Percentiles rank a stretch among this genome's conserved stretches.
Evolutionary conservation across 2,113 vertebrate species (phyloP).

Genomic region (Cryptotis parvus): DNA sequence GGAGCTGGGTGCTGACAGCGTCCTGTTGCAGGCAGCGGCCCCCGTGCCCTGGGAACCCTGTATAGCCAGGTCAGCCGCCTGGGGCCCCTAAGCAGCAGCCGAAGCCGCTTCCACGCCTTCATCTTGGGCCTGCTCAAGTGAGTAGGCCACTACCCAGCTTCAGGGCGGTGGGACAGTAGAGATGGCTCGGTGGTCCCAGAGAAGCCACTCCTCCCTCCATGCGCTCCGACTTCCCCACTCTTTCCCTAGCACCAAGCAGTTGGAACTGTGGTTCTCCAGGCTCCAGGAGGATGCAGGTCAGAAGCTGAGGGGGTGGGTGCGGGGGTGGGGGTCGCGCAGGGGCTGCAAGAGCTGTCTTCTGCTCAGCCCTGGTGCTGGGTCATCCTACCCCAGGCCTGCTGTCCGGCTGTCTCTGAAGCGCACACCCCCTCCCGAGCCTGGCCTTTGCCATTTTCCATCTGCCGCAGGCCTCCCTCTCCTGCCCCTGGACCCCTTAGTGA

Average conservation of each 20-base stretch:
- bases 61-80: slow-evolving; percentile 91
- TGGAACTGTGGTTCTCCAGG: slow-evolving; percentile 95
- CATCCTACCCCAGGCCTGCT: not conserved
- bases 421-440: not conserved
- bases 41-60: slow-evolving; percentile 88
- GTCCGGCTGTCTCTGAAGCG: too few relatives aligned
- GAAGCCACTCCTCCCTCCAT: not conserved
- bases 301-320: not conserved
- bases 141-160: slow-evolving; percentile 73
- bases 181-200: not conserved
- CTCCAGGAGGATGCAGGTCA: slow-evolving; percentile 93
- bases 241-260: slow-evolving; percentile 90
- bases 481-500: not conserved
- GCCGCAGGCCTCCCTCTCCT: not conserved
- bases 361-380: too few relatives aligned
- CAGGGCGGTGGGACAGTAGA: not conserved
- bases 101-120: slow-evolving; percentile 95
- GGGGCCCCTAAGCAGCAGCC: slow-evolving; percentile 90
- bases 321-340: not conserved
- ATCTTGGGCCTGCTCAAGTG: slow-evolving; percentile 96
- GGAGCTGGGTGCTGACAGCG: not conserved
- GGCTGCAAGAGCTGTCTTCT: too few relatives aligned
- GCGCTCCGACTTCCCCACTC: not conserved
- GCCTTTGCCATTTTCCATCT: not conserved
- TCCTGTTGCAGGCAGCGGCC: slow-evolving; percentile 86